Evolutionary conservation across 2,797 vertebrate genomes (phyloP), one percentile per base, ranked within the genome.

Genomic region (Petrocephalus sullivani): DNA sequence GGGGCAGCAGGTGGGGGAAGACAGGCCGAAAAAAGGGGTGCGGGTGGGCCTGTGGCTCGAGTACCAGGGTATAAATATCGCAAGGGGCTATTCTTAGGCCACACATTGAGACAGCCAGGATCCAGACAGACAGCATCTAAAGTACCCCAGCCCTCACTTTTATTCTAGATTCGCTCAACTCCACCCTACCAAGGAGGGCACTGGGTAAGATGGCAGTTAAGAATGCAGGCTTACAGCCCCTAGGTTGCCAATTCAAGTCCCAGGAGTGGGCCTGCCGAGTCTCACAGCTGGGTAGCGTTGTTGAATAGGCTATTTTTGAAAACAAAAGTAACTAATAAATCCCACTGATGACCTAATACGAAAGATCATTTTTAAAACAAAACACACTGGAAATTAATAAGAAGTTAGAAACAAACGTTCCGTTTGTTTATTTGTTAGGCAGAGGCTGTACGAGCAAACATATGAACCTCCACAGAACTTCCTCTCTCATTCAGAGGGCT

Each of bases 41-140:
- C 1, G 49, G 81, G 53, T 53, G n/a, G 16, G 71, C 49, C 89
- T 87, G 90, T 88, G 90, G 90, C 91, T 91, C 90, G 87, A 91
- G 91, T 92, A 91, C 91, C 89, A 83, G 84, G 58, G 89, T 93
- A 92, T 92, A 93, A 92, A 92, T 92, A 93, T 91, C 90, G 87
- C 90, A 90, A 85, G 81, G 19, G 75, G 88, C 91, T 92, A 93
- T 92, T 93, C 92, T 89, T 89, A 92, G 91, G 85, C 53, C n/a
- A 33, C 51, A 85, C 88, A 64, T 88, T 85, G 89, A 89, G 90
- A 89, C 89, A 90, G 90, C 88, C 89, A 88, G 90, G 89, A 91
- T 89, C 89, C 90, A 92, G 91, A 91, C 90, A 91, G 90, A 90
- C 87, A 86, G 87, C 91, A 92, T 89, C 91, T 92, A 91, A 92